A percentile compares a stretch with the other conserved stretches of the same genome.
phyloP scores from a whole-genome alignment of 2,888 invertebrate species.

The Cosmorhoe ocellata region DNA sequence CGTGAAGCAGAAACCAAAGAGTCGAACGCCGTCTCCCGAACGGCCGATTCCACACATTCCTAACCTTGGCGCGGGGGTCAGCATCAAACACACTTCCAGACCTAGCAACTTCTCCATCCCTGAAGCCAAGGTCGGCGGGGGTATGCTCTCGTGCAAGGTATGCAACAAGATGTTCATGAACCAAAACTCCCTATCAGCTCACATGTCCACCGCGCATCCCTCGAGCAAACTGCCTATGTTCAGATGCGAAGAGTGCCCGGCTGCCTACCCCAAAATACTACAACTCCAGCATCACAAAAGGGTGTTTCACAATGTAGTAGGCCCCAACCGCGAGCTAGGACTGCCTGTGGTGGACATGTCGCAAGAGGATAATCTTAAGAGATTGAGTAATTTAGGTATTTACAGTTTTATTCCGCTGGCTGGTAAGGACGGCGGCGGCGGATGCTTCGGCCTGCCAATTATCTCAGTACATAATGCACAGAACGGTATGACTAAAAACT shows the following conservation, averaged over 20 bases:
- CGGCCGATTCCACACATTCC: constrained; percentile 72
- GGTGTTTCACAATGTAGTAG: constrained; percentile 72
- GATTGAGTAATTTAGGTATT: constrained; percentile 86
- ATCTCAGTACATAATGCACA: constrained; percentile 85
- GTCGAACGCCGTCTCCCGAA: constrained; percentile 71
- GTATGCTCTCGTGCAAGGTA: constrained; percentile 66
- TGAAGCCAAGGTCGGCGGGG: constrained; percentile 68
- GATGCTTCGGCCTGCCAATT: constrained; percentile 87
- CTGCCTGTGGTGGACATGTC: constrained; percentile 88
- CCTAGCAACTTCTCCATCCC: constrained; percentile 71
- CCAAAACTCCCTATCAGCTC: constrained; percentile 60
- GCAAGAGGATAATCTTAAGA: constrained; percentile 84
- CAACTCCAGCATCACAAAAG: constrained; percentile 85
- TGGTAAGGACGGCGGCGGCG: constrained; percentile 83
- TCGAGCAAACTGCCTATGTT: constrained; percentile 68
- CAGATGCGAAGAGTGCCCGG: constrained; percentile 87
- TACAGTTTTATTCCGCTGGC: constrained; percentile 89
- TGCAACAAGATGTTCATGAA: constrained; percentile 77
- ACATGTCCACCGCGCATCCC: constrained; percentile 69
- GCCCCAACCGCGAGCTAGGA: constrained; percentile 83
- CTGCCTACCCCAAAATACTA: constrained; percentile 86
- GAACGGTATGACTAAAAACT: constrained; percentile 80
- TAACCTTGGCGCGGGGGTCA: constrained; percentile 75
- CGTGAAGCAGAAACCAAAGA: constrained; percentile 85
- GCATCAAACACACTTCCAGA: constrained; percentile 79